Percentiles rank a stretch among this genome's conserved stretches.
Conservation (phyloP, 2,888 invertebrate genomes). For the Dicranocentrus wangi region DNA sequence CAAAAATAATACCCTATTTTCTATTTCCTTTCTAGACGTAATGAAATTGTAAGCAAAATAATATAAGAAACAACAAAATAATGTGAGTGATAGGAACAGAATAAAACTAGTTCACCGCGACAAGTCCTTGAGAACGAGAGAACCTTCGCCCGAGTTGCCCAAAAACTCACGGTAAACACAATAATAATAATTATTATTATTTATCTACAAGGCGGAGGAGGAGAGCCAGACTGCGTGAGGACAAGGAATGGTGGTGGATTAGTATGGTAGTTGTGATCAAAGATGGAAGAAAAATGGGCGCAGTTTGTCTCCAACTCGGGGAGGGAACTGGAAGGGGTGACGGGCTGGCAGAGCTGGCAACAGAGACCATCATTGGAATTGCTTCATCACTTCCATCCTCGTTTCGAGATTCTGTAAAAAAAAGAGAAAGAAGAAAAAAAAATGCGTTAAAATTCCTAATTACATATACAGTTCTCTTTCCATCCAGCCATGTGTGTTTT, state of each 20-base stretch:
- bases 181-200: neutral
- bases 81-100: too few relatives aligned
- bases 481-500: too few relatives aligned
- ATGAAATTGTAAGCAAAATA: too few relatives aligned
- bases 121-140: too few relatives aligned
- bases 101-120: too few relatives aligned
- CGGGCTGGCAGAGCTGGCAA: conserved; percentile 48
- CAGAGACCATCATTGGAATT: conserved; percentile 53
- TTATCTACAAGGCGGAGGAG: neutral
- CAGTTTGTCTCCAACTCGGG: conserved; percentile 27
- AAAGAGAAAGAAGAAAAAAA: neutral
- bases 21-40: too few relatives aligned
- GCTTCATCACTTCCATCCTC: conserved; percentile 54
- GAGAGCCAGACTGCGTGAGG: neutral
- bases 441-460: conserved; percentile 3
- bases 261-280: conserved; percentile 31
- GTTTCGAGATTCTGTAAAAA: conserved; percentile 27
- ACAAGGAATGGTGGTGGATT: conserved; percentile 16
- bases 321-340: too few relatives aligned
- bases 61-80: too few relatives aligned
- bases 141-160: too few relatives aligned
- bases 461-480: too few relatives aligned
- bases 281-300: conserved; percentile 12
- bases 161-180: neutral
- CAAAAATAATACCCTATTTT: too few relatives aligned